phyloP scores from a whole-genome alignment of 2,797 vertebrate species.

The Sebastes oblongus region DNA sequence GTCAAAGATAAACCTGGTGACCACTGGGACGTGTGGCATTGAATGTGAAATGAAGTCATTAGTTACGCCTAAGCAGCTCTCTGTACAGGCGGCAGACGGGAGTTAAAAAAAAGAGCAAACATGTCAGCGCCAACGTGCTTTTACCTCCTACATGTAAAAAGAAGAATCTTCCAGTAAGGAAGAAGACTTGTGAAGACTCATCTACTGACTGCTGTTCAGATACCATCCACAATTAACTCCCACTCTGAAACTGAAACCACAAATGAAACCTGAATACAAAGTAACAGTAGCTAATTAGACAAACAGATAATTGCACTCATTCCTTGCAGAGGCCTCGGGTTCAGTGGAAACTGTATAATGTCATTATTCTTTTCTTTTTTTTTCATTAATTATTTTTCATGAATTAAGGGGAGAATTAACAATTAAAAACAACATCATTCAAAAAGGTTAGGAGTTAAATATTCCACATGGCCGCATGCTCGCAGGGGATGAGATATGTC shows the following conservation, averaged over 20 bases:
- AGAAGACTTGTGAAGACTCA: background rate
- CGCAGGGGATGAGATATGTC: constrained; percentile 43
- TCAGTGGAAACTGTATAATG: constrained; percentile 9
- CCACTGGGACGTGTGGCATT: constrained; percentile 37
- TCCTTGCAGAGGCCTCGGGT: background rate
- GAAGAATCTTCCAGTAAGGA: constrained; percentile 4
- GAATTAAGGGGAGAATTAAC: background rate
- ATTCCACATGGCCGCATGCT: constrained; percentile 38
- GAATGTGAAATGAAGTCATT: constrained; percentile 61
- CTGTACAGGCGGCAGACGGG: constrained; percentile 8
- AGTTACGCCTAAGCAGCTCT: constrained; percentile 11
- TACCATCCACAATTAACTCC: constrained; percentile 21
- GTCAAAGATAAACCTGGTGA: constrained; percentile 51
- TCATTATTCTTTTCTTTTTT: constrained; percentile 9
- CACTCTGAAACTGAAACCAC: constrained; percentile 26
- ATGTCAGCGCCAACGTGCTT: background rate
- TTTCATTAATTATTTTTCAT: too few species aligned
- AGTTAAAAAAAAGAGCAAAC: background rate
- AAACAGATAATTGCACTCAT: constrained; percentile 39
- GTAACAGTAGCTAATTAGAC: constrained; percentile 22
- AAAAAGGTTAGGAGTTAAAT: constrained; percentile 55
- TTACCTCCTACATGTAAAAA: background rate
- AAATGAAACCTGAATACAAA: constrained; percentile 33
- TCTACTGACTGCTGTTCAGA: constrained; percentile 1
- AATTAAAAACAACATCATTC: constrained; percentile 52